Percentiles rank a stretch among this genome's conserved stretches.
phyloP scores from a whole-genome alignment of 2,113 vertebrate species.

The Apodemus speciosus region DNA sequence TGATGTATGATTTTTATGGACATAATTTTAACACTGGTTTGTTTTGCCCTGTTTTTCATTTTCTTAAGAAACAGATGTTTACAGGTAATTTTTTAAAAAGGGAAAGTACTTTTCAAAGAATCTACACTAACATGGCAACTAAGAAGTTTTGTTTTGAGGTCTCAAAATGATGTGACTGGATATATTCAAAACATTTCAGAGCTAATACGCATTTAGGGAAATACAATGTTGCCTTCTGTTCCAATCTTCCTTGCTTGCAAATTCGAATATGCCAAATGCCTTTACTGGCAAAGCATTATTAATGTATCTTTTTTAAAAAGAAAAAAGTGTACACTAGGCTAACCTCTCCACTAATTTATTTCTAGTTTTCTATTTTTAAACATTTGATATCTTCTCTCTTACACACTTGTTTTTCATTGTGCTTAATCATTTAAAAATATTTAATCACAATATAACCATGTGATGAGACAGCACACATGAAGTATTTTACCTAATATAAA shows the following conservation, averaged over 20 bases:
- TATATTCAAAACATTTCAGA: slow-evolving; percentile 54
- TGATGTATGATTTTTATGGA: not conserved
- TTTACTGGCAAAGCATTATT: not conserved
- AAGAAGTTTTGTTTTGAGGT: slow-evolving; percentile 32
- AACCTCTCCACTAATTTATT: slow-evolving; percentile 17
- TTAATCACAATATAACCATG: slow-evolving; percentile 2
- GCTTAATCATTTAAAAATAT: not conserved
- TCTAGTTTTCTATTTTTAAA: slow-evolving; percentile 50
- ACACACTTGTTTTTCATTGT: not conserved
- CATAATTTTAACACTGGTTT: not conserved
- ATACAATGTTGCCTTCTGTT: not conserved
- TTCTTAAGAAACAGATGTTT: not conserved
- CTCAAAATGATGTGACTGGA: not conserved
- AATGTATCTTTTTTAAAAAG: not conserved
- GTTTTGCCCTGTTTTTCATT: not conserved
- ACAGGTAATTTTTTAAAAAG: not conserved
- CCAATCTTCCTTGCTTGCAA: not conserved
- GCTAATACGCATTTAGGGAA: slow-evolving; percentile 7
- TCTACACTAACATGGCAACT: not conserved
- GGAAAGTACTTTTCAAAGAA: not conserved
- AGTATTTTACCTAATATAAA: slow-evolving; percentile 1
- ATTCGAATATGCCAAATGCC: slow-evolving; percentile 17
- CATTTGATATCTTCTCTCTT: not conserved
- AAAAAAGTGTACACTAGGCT: not conserved
- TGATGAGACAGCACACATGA: not conserved